phyloP scores from a whole-genome alignment of 2,113 vertebrate genomes.

The Saimiri boliviensis region DNA sequence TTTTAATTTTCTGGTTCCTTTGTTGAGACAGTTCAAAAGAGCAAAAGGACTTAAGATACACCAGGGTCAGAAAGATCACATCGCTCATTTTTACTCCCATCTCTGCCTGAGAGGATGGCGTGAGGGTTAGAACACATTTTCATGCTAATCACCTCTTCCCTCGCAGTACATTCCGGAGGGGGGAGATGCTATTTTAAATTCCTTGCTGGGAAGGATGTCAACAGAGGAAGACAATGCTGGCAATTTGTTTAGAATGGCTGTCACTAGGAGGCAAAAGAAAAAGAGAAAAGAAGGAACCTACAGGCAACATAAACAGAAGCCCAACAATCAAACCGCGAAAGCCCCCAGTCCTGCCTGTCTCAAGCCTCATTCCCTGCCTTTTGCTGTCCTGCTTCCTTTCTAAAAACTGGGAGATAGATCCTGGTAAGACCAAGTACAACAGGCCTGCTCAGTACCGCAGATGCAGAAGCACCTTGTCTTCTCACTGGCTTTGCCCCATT shows the following conservation, averaged over 20 bases:
- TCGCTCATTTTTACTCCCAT: neutral
- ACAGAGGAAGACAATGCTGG: neutral
- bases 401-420: neutral
- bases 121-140: slow-evolving; percentile 41
- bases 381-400: neutral
- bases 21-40: slow-evolving; percentile 23
- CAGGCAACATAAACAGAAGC: neutral
- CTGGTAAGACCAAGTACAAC: neutral
- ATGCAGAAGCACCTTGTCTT: neutral
- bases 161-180: neutral
- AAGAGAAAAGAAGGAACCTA: neutral
- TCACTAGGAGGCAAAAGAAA: neutral
- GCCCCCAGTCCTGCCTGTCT: neutral
- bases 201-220: slow-evolving; percentile 28
- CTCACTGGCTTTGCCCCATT: neutral
- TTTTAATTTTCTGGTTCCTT: slow-evolving; percentile 46
- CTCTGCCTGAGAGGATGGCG: neutral
- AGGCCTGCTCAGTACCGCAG: neutral
- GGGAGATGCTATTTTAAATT: slow-evolving; percentile 49
- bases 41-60: slow-evolving; percentile 3
- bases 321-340: neutral
- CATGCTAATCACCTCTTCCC: neutral
- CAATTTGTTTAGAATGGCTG: neutral
- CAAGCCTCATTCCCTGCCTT: neutral
- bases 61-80: neutral